These are phyloP conservation scores for Noctua janthina DNA, from an alignment of 2,888 invertebrate genomes.

Conservation along the genomic window DNA sequence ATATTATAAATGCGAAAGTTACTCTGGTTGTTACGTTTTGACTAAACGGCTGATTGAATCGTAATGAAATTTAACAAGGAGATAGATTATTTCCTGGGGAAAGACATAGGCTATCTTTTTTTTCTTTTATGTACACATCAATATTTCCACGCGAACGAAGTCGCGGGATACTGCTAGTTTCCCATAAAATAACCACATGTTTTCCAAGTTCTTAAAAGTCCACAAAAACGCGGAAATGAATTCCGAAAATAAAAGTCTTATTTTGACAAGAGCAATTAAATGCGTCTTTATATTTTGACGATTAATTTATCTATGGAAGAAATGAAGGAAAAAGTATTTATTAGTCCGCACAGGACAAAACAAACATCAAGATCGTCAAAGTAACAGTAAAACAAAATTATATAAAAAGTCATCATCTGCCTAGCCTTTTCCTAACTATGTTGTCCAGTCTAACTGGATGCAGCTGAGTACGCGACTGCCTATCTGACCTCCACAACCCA, in stretches of 20 bases:
- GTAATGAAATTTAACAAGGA: neutral
- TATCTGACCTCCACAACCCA: too few species aligned
- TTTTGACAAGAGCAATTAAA: neutral
- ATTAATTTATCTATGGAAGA: neutral
- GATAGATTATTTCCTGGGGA: neutral
- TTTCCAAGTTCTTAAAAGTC: neutral
- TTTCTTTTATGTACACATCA: neutral
- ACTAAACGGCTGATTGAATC: neutral
- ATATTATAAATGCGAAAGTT: neutral
- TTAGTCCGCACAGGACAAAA: too few species aligned
- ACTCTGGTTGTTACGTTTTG: neutral
- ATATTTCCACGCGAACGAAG: too few species aligned
- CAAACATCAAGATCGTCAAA: too few species aligned
- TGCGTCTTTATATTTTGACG: neutral
- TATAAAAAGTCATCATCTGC: too few species aligned
- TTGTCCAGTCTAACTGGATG: too few species aligned
- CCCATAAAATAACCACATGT: neutral
- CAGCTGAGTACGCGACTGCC: too few species aligned
- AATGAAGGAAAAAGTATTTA: too few species aligned
- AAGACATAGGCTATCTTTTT: neutral
- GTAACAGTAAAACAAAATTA: too few species aligned
- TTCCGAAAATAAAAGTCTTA: constrained; percentile 3
- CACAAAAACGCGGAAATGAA: neutral
- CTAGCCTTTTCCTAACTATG: too few species aligned
- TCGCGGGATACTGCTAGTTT: neutral